Evolutionary conservation across 2,888 invertebrate species (phyloP), one percentile per base, ranked within the genome.

Genomic region (Ptycholaimellus sp.): DNA sequence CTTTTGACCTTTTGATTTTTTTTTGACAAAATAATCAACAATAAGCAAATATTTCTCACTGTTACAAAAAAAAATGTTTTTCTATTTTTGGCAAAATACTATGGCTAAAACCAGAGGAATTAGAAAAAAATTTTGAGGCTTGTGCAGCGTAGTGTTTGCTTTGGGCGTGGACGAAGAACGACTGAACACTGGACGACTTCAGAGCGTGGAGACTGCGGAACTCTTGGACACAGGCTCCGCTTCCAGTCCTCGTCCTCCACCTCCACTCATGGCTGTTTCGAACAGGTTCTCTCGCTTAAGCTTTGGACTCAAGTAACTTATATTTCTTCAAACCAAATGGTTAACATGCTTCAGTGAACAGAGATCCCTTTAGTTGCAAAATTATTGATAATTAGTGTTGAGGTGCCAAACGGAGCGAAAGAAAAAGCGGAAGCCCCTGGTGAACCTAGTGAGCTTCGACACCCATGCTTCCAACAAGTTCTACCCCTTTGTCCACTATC

Each of bases 101-200:
- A n/a, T n/a, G n/a, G n/a, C n/a, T n/a, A n/a, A n/a, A n/a, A n/a
- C n/a, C n/a, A n/a, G n/a, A n/a, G n/a, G n/a, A n/a, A n/a, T n/a
- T n/a, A n/a, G n/a, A n/a, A n/a, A n/a, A n/a, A 14, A 14, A 22
- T 14, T 27, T 2, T 19, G 42, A 76, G 79, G 78, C 45, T 68
- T 90, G 56, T 76, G 74, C 46, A 73, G 80, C 36, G 76, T 87
- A 54, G 66, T 87, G 45, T 90, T 90, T 65, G 87, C 90, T 18
- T 72, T 87, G 56, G 75, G 73, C 53, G 76, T 85, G 42, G 83
- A 87, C 64, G 77, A 77, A 59, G 67, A 72, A 21, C 77, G 57
- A 36, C 44, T 60, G 37, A 56, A 79, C 56, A 66, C 7, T 9
- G 28, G 3, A 13, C 11, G 14, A 17, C 11, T 16, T 11, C 28